Base-by-base conservation (phyloP, 2,888 invertebrate species). In the Apoderus coryli region DNA sequence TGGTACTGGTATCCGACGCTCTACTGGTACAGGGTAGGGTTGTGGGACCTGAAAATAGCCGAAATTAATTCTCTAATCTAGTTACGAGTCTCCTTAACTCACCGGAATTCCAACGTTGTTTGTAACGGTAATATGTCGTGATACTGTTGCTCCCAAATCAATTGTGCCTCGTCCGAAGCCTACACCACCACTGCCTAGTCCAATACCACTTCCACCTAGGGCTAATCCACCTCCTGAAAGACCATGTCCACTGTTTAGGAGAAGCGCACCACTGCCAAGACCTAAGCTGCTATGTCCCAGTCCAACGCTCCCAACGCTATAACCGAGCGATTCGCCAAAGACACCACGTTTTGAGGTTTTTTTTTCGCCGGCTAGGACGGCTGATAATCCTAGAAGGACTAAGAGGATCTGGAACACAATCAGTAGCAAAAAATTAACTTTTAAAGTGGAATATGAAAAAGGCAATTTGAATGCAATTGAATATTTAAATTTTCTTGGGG, bases 11-110 rank as follows among this genome's bases (percentile, higher is more conserved):
- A 63, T 52, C 32, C 61, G 59, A 33, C 63, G 61, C 40, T 63
- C 63, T 19, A 67, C 63, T 10, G 57, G 50, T 5, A 65, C 61
- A 10, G 65, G 60, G 24, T 63, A 63, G 10, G 67, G 65, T 33
- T 65, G 61, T 2, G 64, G 60, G n/a, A 64, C n/a, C n/a, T n/a
- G n/a, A n/a, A n/a, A n/a, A n/a, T n/a, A n/a, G n/a, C n/a, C n/a
- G n/a, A n/a, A n/a, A n/a, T n/a, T n/a, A n/a, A n/a, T n/a, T n/a
- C n/a, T n/a, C n/a, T n/a, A n/a, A n/a, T n/a, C n/a, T n/a, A n/a
- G n/a, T n/a, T n/a, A n/a, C n/a, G n/a, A n/a, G n/a, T n/a, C n/a
- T n/a, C n/a, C n/a, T n/a, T n/a, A n/a, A n/a, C n/a, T n/a, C n/a
- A n/a, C 56, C 4, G 65, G 63, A 2, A 65, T 57, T 28, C 61